Conservation (phyloP, 2,113 vertebrate species). For the Neopipo cinnamomea region DNA sequence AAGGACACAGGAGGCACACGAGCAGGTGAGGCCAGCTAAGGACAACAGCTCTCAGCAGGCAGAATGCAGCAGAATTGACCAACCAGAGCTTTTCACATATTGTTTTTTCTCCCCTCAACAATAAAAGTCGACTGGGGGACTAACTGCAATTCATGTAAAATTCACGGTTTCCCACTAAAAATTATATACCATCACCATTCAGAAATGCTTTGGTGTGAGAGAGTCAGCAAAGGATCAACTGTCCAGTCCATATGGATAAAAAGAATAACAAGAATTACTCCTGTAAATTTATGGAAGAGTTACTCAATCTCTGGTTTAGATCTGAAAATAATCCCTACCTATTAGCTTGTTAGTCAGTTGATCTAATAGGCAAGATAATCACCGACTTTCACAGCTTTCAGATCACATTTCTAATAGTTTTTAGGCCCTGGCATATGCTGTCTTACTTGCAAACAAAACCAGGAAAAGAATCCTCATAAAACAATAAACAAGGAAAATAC, state of each 20-base stretch:
- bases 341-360: neutral
- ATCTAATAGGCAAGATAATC: neutral
- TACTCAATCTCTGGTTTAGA: neutral
- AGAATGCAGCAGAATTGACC: neutral
- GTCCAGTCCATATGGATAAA: neutral
- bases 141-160: neutral
- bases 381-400: neutral
- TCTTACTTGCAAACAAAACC: neutral
- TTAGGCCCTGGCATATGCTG: neutral
- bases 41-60: neutral
- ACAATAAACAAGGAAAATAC: neutral
- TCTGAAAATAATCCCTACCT: neutral
- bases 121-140: neutral
- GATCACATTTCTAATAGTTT: neutral
- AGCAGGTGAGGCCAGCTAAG: neutral
- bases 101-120: neutral
- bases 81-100: neutral
- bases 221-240: neutral
- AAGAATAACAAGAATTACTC: neutral
- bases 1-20: neutral
- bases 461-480: neutral
- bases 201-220: neutral
- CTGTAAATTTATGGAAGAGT: neutral
- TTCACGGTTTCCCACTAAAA: neutral
- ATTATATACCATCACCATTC: neutral